Conservation (phyloP, 2,797 vertebrate genomes). For the Emydoidea blandingii region DNA sequence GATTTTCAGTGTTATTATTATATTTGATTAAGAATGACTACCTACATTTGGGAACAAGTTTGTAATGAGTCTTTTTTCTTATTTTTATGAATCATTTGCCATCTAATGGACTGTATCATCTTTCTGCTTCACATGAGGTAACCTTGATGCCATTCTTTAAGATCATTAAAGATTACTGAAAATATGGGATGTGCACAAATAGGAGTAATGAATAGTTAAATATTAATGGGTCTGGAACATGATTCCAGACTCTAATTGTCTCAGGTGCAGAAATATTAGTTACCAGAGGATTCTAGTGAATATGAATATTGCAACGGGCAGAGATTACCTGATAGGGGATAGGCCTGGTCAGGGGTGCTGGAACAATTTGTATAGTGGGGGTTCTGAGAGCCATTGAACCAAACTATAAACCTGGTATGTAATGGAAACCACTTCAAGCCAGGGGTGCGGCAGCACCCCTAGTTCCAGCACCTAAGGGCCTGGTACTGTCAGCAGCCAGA, state of each 20-base stretch:
- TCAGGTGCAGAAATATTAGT: not conserved
- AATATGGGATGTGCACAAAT: not conserved
- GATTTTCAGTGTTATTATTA: not conserved
- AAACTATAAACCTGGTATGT: too few relatives aligned
- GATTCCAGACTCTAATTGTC: not conserved
- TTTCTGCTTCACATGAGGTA: not conserved
- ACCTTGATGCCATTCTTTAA: not conserved
- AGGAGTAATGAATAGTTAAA: not conserved
- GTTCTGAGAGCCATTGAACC: too few relatives aligned
- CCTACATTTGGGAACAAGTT: not conserved
- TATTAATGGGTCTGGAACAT: not conserved
- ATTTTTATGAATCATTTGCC: not conserved
- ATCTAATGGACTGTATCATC: not conserved
- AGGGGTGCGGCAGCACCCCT: too few relatives aligned
- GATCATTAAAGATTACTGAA: not conserved
- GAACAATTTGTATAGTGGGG: too few relatives aligned
- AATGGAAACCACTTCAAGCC: too few relatives aligned
- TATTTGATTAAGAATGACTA: not conserved
- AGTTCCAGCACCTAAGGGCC: not conserved
- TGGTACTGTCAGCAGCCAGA: not conserved
- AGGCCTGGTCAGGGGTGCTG: too few relatives aligned
- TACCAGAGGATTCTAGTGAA: not conserved
- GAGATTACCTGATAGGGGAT: not conserved
- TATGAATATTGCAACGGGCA: not conserved
- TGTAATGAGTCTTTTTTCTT: not conserved